Conservation (phyloP, 2,888 invertebrate species). For the Piscicola geometra region DNA sequence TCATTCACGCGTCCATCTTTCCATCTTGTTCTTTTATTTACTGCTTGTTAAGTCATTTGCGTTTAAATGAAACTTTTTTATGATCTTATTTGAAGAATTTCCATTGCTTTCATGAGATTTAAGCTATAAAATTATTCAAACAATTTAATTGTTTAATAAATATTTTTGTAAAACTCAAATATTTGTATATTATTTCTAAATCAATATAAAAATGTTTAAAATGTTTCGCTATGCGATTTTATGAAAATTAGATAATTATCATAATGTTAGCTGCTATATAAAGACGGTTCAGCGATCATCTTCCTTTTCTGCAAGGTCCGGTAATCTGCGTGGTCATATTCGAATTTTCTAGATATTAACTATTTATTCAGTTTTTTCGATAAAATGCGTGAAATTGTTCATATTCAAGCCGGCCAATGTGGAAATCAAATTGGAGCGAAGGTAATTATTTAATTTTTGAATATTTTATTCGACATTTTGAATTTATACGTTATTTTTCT, state of each 20-base stretch:
- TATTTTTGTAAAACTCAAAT: neutral
- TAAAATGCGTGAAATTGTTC: slow-evolving; percentile 47
- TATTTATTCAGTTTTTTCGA: neutral
- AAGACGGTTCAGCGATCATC: slow-evolving; percentile 1
- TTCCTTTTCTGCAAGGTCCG: neutral
- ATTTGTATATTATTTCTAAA: neutral
- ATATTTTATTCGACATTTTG: neutral
- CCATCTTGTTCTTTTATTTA: too few relatives aligned
- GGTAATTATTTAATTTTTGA: slow-evolving; percentile 35
- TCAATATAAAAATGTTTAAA: neutral
- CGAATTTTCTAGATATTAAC: neutral
- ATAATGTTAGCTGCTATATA: neutral
- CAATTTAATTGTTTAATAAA: too few relatives aligned
- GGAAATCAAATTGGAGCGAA: slow-evolving; percentile 48
- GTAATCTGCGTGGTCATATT: neutral
- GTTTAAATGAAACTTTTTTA: too few relatives aligned
- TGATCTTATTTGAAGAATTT: too few relatives aligned
- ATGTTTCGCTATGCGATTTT: neutral
- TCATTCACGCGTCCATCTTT: too few relatives aligned
- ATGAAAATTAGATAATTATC: neutral
- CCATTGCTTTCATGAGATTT: too few relatives aligned
- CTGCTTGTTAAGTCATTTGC: too few relatives aligned
- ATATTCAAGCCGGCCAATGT: slow-evolving; percentile 47
- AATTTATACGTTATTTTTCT: neutral
- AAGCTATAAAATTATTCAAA: too few relatives aligned